phyloP scores from a whole-genome alignment of 2,113 vertebrate genomes.

The Chrysochloris asiatica region DNA sequence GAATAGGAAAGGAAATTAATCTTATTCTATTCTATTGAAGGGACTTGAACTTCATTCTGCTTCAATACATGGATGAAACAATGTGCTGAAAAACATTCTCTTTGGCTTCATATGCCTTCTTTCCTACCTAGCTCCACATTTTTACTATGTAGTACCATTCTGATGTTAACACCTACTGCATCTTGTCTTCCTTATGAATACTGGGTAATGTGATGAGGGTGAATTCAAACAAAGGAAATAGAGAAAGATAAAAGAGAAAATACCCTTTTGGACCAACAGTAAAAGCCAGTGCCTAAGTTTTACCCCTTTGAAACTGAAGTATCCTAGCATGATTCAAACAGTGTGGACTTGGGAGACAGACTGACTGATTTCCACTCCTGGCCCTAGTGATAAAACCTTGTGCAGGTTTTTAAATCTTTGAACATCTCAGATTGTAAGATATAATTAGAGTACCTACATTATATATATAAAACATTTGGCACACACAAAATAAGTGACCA shows the following conservation, averaged over 20 bases:
- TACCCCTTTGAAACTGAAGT: background rate
- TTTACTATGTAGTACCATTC: background rate
- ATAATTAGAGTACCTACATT: background rate
- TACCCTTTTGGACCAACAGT: background rate
- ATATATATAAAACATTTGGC: background rate
- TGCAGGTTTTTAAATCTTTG: background rate
- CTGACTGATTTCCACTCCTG: background rate
- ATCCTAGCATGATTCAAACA: background rate
- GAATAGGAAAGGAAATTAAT: constrained; percentile 36
- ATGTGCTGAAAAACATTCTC: background rate
- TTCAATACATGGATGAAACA: constrained; percentile 46
- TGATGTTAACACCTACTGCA: background rate
- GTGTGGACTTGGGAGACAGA: background rate
- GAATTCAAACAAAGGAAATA: background rate
- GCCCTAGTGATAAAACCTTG: background rate
- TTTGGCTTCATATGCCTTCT: background rate
- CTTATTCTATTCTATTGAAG: constrained; percentile 39
- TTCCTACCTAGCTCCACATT: background rate
- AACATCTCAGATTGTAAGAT: background rate
- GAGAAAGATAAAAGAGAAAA: background rate
- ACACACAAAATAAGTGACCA: fast-evolving
- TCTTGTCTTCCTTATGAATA: background rate
- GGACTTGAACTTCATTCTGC: constrained; percentile 29
- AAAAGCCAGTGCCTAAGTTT: fast-evolving
- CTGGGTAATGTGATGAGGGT: background rate